Percentiles rank a stretch among this genome's conserved stretches.
Conservation (phyloP, 2,797 vertebrate genomes). For the Gastrophryne carolinensis region DNA sequence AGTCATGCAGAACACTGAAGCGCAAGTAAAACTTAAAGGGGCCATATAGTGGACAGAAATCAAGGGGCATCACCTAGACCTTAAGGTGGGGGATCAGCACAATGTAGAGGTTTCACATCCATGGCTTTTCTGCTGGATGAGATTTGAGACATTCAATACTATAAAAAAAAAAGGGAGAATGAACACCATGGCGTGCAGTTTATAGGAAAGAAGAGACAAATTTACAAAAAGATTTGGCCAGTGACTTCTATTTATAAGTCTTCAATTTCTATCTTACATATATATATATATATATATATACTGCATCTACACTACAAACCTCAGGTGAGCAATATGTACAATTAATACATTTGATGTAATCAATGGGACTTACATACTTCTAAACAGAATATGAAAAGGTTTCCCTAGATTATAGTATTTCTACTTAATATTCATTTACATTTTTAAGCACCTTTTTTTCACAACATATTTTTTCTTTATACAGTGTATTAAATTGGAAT, state of each 20-base stretch:
- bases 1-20: too few relatives aligned
- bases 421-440: conserved; percentile 8
- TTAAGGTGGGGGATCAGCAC: too few relatives aligned
- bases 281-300: conserved; percentile 45
- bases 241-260: conserved; percentile 11
- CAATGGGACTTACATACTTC: not conserved
- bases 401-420: not conserved
- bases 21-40: too few relatives aligned
- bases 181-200: too few relatives aligned
- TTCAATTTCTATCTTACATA: conserved; percentile 34
- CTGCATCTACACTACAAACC: conserved; percentile 1
- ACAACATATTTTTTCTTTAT: conserved; percentile 22
- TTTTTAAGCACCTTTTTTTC: conserved; percentile 43
- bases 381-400: not conserved
- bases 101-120: too few relatives aligned
- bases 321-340: not conserved
- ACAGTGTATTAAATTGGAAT: conserved; percentile 51
- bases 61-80: too few relatives aligned
- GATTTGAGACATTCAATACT: too few relatives aligned
- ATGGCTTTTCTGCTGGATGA: too few relatives aligned
- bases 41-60: too few relatives aligned
- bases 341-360: not conserved
- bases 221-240: not conserved
- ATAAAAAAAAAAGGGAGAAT: too few relatives aligned
- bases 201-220: not conserved